These are phyloP conservation scores for Litocranius walleri DNA, from an alignment of 2,113 vertebrate species.

Conservation along the genomic window DNA sequence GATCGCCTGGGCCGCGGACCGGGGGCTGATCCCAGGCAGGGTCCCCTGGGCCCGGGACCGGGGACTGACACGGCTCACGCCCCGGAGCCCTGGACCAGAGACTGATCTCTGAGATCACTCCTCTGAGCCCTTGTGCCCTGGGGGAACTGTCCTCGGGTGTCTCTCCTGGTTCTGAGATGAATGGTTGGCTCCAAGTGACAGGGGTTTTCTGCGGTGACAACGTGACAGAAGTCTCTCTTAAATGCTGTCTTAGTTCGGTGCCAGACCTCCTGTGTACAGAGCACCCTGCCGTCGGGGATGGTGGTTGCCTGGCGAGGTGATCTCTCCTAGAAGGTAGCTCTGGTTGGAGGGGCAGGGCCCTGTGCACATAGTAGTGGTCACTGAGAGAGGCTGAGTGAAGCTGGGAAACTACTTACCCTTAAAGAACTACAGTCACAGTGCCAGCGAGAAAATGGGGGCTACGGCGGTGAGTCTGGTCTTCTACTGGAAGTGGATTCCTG, in stretches of 20 bases:
- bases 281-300: not conserved
- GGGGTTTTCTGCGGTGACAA: not conserved
- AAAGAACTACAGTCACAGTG: not conserved
- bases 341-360: not conserved
- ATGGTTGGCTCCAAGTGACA: not conserved
- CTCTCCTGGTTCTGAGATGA: not conserved
- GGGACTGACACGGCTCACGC: not conserved
- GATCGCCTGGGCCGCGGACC: not conserved
- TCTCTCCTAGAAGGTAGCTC: not conserved
- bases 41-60: not conserved
- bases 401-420: no score
- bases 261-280: not conserved
- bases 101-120: not conserved
- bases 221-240: not conserved
- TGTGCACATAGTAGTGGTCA: not conserved
- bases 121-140: no score
- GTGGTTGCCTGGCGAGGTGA: not conserved
- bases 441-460: not conserved
- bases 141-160: not conserved
- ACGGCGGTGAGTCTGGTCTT: no score
- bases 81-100: not conserved
- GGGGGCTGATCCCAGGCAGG: rapidly evolving
- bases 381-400: not conserved
- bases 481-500: not conserved
- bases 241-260: rapidly evolving